phyloP scores from a whole-genome alignment of 2,113 vertebrate species.

The Semicossyphus pulcher region DNA sequence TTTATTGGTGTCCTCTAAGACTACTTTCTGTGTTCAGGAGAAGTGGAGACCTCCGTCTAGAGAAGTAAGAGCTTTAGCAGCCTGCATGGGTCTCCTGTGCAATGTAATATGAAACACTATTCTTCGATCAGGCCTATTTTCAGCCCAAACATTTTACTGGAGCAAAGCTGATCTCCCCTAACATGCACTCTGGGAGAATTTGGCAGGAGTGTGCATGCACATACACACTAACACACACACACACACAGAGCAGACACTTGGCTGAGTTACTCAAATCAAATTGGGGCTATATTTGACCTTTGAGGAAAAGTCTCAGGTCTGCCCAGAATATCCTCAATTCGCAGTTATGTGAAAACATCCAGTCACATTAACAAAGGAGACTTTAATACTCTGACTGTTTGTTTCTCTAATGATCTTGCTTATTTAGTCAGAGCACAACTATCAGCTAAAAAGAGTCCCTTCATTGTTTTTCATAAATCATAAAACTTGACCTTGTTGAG shows the following conservation, averaged over 20 bases:
- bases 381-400: neutral
- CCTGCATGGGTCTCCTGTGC: constrained; percentile 68
- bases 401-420: neutral
- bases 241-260: constrained; percentile 39
- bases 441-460: neutral
- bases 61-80: constrained; percentile 54
- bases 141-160: constrained; percentile 70
- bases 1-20: constrained; percentile 44
- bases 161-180: constrained; percentile 74
- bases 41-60: constrained; percentile 54
- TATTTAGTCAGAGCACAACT: neutral
- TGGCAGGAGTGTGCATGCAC: constrained; percentile 24
- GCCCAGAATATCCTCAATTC: constrained; percentile 16
- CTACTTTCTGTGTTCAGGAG: constrained; percentile 40
- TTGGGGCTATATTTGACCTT: constrained; percentile 66
- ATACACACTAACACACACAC: constrained; percentile 19
- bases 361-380: neutral
- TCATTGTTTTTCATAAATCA: neutral
- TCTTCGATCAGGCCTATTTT: constrained; percentile 81
- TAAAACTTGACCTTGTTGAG: too few relatives aligned
- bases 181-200: constrained; percentile 61
- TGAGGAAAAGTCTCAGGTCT: constrained; percentile 56
- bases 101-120: constrained; percentile 77
- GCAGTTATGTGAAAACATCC: constrained; percentile 21
- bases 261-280: constrained; percentile 60